Base-by-base conservation (phyloP, 2,888 invertebrate species). In the Chrysomela aeneicollis region DNA sequence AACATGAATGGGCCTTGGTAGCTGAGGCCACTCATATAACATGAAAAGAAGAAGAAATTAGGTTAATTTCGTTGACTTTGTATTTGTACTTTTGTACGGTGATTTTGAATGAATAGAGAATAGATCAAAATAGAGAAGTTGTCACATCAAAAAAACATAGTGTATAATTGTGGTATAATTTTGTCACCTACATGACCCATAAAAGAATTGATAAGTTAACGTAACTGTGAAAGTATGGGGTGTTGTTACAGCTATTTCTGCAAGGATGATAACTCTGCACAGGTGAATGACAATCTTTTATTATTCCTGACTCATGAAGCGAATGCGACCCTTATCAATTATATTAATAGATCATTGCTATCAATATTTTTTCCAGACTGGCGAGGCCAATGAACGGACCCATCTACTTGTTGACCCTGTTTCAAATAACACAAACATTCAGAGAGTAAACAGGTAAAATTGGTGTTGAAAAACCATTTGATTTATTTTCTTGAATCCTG, bases 381-480 rank as follows among this genome's bases (percentile, higher is more conserved):
- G 85, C n/a, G 87, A 88, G 74, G 83, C 84, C 8, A 92, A 90
- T 77, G 94, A 94, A 82, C 85, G 93, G 71, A 93, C 94, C 21
- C 93, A 91, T 78, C 85, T 94, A 54, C 82, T 94, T 62, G 89
- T 90, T 61, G 92, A 93, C 83, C 90, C 93, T 22, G 89, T 89
- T 46, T 88, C 89, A 75, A 92, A 90, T 78, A 92, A 88, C 72
- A 89, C 91, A 76, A 87, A 89, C 55, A 88, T 92, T 66, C 87
- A 88, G 63, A 87, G 90, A 70, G 89, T 89, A 0, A 90, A 91
- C 62, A 87, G 85, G 87, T 86, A 76, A 75, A 59, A 69, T 57
- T 59, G 50, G 21, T n/a, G 37, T 61, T 35, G 17, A 52, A 58
- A 47, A 57, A 22, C 12, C 17, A 17, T 46, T 17, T 37, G 4